phyloP scores from a whole-genome alignment of 1,140 invertebrate genomes.

The Solenopsis fugax region DNA sequence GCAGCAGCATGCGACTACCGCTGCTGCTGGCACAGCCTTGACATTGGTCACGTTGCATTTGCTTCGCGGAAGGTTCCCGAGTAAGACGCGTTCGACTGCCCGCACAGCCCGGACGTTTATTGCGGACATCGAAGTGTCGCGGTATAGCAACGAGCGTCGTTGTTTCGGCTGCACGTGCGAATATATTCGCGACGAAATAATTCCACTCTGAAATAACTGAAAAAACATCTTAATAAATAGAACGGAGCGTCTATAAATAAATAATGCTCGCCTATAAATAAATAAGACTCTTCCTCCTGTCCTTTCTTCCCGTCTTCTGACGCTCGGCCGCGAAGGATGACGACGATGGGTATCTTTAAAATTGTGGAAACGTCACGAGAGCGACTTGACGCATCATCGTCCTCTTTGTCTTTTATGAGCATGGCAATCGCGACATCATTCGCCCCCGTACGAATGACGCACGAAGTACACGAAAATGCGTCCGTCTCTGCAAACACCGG shows the following conservation, averaged over 20 bases:
- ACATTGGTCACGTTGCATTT: constrained; percentile 78
- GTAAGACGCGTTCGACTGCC: constrained; percentile 51
- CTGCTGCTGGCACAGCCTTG: constrained; percentile 69
- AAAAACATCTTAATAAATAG: neutral
- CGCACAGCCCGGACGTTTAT: constrained; percentile 52
- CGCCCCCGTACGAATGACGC: neutral
- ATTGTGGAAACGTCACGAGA: neutral
- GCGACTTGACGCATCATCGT: neutral
- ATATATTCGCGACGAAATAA: constrained; percentile 1
- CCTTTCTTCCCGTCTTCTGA: neutral
- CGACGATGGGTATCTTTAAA: neutral
- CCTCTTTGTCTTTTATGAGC: constrained; percentile 4
- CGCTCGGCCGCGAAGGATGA: neutral
- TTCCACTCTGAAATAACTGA: neutral
- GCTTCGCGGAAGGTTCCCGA: constrained; percentile 71
- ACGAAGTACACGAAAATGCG: constrained; percentile 31
- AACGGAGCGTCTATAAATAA: neutral
- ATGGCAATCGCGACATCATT: neutral
- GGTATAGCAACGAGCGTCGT: constrained; percentile 28
- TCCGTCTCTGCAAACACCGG: constrained; percentile 9
- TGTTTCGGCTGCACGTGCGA: constrained; percentile 1
- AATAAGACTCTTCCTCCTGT: neutral
- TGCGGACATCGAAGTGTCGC: constrained; percentile 36
- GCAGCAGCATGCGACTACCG: constrained; percentile 57
- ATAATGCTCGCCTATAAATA: neutral